Conservation (phyloP, 2,113 vertebrate genomes). For the Chroicocephalus ridibundus region DNA sequence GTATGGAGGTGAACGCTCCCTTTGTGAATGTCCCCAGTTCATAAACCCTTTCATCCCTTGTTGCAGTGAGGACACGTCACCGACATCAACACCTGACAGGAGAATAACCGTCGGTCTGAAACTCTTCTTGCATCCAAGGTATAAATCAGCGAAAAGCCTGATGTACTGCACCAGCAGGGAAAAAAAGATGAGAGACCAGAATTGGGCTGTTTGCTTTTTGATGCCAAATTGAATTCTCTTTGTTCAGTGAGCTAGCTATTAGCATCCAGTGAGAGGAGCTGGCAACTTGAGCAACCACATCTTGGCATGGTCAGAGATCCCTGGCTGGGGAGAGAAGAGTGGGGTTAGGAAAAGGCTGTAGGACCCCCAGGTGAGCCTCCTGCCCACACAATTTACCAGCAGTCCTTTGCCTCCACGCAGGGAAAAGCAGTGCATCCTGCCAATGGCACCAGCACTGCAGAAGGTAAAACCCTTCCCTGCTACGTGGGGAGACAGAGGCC, state of each 20-base stretch:
- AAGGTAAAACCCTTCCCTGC: not conserved
- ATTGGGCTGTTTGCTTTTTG: not conserved
- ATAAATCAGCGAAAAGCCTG: not conserved
- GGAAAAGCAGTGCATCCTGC: rapidly evolving
- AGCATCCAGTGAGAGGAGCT: not conserved
- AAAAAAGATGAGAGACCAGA: not conserved
- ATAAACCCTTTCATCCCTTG: not conserved
- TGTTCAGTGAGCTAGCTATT: not conserved
- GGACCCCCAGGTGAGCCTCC: rapidly evolving
- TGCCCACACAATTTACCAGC: not conserved
- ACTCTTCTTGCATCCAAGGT: not conserved
- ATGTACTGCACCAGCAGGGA: not conserved
- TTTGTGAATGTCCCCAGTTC: not conserved
- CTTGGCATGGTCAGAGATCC: not conserved
- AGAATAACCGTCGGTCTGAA: not conserved
- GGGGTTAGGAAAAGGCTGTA: not conserved
- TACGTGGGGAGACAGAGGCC: not conserved
- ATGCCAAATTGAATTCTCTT: not conserved
- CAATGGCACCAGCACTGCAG: not conserved
- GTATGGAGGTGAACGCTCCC: not conserved
- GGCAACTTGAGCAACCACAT: not conserved
- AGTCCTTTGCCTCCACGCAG: not conserved
- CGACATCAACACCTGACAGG: not conserved
- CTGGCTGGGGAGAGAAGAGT: not conserved
- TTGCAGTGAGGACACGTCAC: not conserved